Base-by-base conservation (phyloP, 2,888 invertebrate species). In the Ormia ochracea region DNA sequence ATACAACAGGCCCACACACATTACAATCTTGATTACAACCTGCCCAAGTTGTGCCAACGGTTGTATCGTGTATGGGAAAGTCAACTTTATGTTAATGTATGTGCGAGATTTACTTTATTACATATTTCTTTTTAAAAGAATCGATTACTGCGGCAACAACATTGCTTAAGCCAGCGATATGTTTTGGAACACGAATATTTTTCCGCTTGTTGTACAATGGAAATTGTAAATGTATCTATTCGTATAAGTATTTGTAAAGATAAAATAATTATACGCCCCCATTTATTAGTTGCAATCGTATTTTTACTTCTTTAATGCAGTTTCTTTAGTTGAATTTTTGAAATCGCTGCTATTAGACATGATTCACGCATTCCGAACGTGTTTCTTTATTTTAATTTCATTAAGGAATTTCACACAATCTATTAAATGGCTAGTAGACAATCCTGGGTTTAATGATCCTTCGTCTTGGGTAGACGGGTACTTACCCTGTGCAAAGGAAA, bases 401-500 rank as follows among this genome's bases (percentile, higher is more conserved):
- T 66, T 72, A 9, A 41, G 7, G 48, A 41, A 73, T 66, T 82
- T 38, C 10, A 52, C 28, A n/a, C 10, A 61, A 21, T 26, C 72
- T 28, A 85, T 85, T 7, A 89, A 87, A 78, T 85, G 85, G 82
- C 84, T 86, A 19, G 82, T 83, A 14, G 86, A 84, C 10, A 84
- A 83, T 36, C 82, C 85, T 17, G 82, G 84, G 10, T 87, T 89
- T 33, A 70, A 81, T 23, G 82, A 84, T 81, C 82, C 85, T 1
- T 73, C 82, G 2, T 82, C 84, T 10, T 89, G 89, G 89, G 14
- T 84, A 33, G 85, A 85, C 17, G 83, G 82, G 1, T 84, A 86
- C 56, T 17, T 85, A 50, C 89, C 90, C 1, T 88, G 89, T 68
- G 72, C 83, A 0, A 81, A 81, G 1, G 90, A 90, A 70, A 82